phyloP scores from a whole-genome alignment of 2,113 vertebrate species.

The Furnarius figulus region DNA sequence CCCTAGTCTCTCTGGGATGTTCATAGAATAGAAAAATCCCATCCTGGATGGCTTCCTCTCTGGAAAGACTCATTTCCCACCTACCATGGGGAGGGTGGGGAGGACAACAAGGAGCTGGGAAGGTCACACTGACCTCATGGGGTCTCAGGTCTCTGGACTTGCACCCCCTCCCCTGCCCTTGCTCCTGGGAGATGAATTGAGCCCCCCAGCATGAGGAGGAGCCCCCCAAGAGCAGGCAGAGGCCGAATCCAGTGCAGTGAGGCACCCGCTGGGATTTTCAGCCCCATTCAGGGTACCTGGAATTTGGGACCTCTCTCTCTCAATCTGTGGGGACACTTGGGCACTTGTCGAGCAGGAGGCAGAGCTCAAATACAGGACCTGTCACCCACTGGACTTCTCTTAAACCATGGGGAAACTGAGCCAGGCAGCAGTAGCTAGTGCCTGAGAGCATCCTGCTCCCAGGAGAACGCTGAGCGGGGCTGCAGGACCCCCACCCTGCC shows the following conservation, averaged over 20 bases:
- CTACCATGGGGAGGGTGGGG: neutral
- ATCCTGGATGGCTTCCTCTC: neutral
- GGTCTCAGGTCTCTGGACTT: neutral
- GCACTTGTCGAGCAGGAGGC: rapidly evolving
- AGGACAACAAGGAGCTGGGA: neutral
- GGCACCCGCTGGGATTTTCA: neutral
- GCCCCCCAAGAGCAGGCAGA: neutral
- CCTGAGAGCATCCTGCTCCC: neutral
- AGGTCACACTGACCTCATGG: neutral
- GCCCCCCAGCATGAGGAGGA: neutral
- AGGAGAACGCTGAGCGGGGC: neutral
- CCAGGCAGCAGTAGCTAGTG: neutral
- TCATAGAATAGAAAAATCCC: neutral
- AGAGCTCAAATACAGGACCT: neutral
- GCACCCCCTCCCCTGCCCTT: neutral
- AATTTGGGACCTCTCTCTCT: neutral
- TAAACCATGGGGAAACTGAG: neutral
- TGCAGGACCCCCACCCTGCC: neutral
- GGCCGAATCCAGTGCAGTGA: neutral
- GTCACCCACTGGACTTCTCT: neutral
- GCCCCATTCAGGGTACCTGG: neutral
- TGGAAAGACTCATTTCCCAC: neutral
- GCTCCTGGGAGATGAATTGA: neutral
- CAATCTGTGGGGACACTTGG: neutral
- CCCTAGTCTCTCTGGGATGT: neutral